Evolutionary conservation across 1,140 invertebrate species (phyloP), one percentile per base, ranked within the genome.

Genomic region (Drosophila ogumai): DNA sequence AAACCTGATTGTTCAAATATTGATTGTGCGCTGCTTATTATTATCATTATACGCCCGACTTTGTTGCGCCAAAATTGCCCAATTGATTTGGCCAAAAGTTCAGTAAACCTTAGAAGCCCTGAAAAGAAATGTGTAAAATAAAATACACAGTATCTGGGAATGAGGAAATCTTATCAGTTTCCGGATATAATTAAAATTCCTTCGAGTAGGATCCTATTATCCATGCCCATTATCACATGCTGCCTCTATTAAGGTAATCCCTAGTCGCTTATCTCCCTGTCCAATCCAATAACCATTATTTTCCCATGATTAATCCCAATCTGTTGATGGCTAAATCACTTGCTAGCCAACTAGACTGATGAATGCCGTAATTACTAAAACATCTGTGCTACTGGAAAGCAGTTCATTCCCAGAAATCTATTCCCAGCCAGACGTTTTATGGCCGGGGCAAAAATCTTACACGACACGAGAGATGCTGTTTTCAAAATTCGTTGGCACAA

Each of bases 281-380:
- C 19, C 22, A 44, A 44, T 54, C 63, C 28, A n/a, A 55, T 43
- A 8, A 19, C 31, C 40, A 57, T 52, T 75, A 57, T 19, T 65
- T 40, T 57, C 41, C 57, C 22, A 36, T 63, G 50, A 75, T 75
- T 71, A 59, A 56, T 65, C 68, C 73, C 40, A 65, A 75, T 75
- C 41, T 52, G 71, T 58, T 75, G 73, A 75, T 75, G 71, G 71
- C 71, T 57, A 57, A 65, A 76, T 68, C 40, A 50, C 49, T 76
- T 54, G 73, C 54, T 41, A 54, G 55, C 58, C 49, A 59, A 76
- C 61, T 60, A 77, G 55, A 43, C 38, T 60, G 63, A 76, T 75
- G 61, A 57, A 77, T 68, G 65, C 52, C 64, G 73, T 77, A 77
- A 77, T 77, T 77, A 68, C 73, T 68, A 49, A 55, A 77, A 77